These are phyloP conservation scores for Anas capensis DNA, from an alignment of 2,797 vertebrate species.

Conservation along the genomic window DNA sequence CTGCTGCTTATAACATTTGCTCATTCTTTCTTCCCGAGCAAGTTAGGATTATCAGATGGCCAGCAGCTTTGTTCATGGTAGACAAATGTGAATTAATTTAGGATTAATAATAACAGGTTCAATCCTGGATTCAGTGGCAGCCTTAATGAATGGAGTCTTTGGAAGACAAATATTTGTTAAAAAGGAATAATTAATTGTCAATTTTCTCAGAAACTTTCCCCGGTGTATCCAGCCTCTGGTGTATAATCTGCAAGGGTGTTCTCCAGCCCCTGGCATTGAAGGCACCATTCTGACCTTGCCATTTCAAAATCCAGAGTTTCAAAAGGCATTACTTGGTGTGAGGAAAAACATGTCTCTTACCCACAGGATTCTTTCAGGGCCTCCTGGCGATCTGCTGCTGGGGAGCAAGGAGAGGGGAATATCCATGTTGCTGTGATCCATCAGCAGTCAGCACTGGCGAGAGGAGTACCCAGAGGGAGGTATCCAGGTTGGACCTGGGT, in stretches of 20 bases:
- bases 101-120: conserved; percentile 45
- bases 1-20: conserved; percentile 63
- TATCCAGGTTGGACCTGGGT: background rate
- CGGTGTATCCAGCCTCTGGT: background rate
- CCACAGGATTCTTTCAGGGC: conserved; percentile 12
- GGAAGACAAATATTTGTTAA: conserved; percentile 48
- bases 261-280: background rate
- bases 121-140: conserved; percentile 18
- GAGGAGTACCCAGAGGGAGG: background rate
- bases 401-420: background rate
- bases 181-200: conserved; percentile 31
- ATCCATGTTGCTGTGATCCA: rapidly evolving
- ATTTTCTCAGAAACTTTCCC: background rate
- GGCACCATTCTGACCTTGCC: background rate
- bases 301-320: conserved; percentile 11
- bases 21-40: conserved; percentile 61
- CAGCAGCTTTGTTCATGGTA: conserved; percentile 51
- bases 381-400: background rate
- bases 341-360: conserved; percentile 18
- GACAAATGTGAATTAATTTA: conserved; percentile 58
- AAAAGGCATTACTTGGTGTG: background rate
- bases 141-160: conserved; percentile 29
- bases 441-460: background rate
- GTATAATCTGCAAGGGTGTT: background rate
- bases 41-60: conserved; percentile 62